Base-by-base conservation (phyloP, 1,140 invertebrate genomes). In the Cotesia typhae region DNA sequence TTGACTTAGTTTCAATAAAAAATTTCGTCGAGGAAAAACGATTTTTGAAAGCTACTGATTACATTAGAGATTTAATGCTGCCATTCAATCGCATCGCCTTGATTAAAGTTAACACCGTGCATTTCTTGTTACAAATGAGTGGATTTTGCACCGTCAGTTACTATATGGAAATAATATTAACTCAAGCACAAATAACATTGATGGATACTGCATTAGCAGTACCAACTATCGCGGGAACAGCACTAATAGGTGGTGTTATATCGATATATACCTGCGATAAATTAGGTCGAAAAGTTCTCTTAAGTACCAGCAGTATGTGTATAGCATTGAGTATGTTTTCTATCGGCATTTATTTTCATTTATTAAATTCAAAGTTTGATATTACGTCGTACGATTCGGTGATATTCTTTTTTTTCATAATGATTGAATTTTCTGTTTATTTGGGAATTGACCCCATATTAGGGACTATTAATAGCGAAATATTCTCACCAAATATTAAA, bases 401-500 rank as follows among this genome's bases (percentile, higher is more conserved):
- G n/a, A 60, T 65, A 6, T 67, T 77, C 4, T 7, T 68, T 7
- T 37, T 52, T 0, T 35, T 74, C 36, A 37, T 65, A 3, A 20
- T 60, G 1, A 10, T 67, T 1, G 60, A 71, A 20, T 72, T 71
- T 17, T 66, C 70, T 41, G 64, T 57, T 10, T 89, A 89, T 63
- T 81, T 93, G 37, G 93, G 93, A 1, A 85, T 93, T 75, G 89
- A 91, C 35, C 91, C 92, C 0, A 90, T 94, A 14, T 92, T 93
- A 0, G 90, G 91, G 81, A 89, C 92, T 12, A 88, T 94, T 7
- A 6, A 80, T 1, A 73, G 79, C 28, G 80, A 82, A 41, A 53
- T 82, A 0, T 81, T 82, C 12, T 67, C 79, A 0, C 71, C 78
- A 0, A 73, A 76, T 1, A 53, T 76, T 0, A 55, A 75, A 53